Percentiles rank a stretch among this genome's conserved stretches.
Evolutionary conservation across 2,113 vertebrate species (phyloP).

Genomic region (Clinocottus analis): DNA sequence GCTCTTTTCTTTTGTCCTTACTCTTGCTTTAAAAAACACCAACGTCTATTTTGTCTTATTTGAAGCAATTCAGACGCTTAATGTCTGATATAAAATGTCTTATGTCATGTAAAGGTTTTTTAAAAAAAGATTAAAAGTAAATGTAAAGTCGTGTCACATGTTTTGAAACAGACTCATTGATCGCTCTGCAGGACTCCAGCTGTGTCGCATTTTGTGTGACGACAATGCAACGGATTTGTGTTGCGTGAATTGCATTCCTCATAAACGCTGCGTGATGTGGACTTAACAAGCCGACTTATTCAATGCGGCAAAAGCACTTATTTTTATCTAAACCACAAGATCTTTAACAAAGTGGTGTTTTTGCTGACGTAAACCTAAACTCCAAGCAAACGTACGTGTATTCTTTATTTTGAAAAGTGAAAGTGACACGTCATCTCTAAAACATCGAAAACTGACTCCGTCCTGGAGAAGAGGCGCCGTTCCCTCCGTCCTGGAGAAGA

Average conservation of each 20-base stretch:
- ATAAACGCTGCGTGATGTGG: too few species aligned
- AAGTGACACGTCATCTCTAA: neutral
- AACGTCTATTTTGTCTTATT: too few species aligned
- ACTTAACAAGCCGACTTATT: neutral
- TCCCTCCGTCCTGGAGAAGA: neutral
- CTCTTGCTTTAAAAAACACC: too few species aligned
- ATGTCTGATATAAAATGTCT: too few species aligned
- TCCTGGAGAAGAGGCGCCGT: neutral
- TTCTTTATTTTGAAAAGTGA: neutral
- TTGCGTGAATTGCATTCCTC: too few species aligned
- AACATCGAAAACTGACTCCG: neutral
- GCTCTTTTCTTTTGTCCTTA: neutral
- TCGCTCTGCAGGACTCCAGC: too few species aligned
- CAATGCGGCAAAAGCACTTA: neutral
- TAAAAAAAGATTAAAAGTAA: too few species aligned
- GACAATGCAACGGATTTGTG: neutral
- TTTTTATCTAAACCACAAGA: neutral
- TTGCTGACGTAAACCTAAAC: neutral
- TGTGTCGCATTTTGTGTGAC: too few species aligned
- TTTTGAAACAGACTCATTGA: too few species aligned
- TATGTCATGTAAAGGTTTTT: too few species aligned
- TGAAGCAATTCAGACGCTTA: too few species aligned
- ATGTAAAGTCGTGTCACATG: too few species aligned
- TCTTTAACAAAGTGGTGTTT: neutral
- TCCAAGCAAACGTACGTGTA: neutral